Percentiles rank a stretch among this genome's conserved stretches.
phyloP scores from a whole-genome alignment of 1,140 invertebrate species.

The Drosophila hydei region DNA sequence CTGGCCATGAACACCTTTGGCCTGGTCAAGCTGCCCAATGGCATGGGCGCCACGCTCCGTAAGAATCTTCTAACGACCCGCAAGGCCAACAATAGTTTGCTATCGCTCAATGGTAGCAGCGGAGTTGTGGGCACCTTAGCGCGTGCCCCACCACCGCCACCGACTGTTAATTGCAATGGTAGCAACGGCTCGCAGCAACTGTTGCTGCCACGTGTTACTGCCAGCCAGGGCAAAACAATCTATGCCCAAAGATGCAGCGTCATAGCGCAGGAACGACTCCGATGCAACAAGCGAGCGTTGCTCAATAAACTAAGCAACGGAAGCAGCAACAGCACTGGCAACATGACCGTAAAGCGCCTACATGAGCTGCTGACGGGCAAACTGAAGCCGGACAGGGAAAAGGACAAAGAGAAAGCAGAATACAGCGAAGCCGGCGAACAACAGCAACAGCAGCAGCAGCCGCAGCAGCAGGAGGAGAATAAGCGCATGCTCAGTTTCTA shows the following conservation, averaged over 20 bases:
- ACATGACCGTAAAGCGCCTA: slow-evolving; percentile 58
- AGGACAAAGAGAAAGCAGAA: slow-evolving; percentile 36
- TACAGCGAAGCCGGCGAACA: slow-evolving; percentile 49
- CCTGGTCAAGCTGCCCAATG: slow-evolving; percentile 72
- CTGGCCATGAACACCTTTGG: slow-evolving; percentile 76
- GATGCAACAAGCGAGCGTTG: slow-evolving; percentile 66
- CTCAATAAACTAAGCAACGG: slow-evolving; percentile 1
- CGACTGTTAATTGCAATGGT: slow-evolving; percentile 55
- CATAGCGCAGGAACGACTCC: slow-evolving; percentile 61
- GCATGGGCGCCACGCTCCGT: slow-evolving; percentile 70
- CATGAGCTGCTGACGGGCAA: slow-evolving; percentile 61
- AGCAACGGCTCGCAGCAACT: slow-evolving; percentile 5
- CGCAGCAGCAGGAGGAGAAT: slow-evolving; percentile 37
- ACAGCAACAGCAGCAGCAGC: slow-evolving; percentile 19
- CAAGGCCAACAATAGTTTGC: slow-evolving; percentile 70
- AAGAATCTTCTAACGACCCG: slow-evolving; percentile 72
- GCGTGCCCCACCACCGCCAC: slow-evolving; percentile 46
- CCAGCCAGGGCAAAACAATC: slow-evolving; percentile 52
- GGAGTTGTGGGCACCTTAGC: slow-evolving; percentile 69
- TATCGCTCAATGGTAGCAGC: slow-evolving; percentile 59
- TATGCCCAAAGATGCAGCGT: slow-evolving; percentile 65
- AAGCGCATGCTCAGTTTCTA: slow-evolving; percentile 68
- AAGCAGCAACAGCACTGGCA: slow-evolving; percentile 10
- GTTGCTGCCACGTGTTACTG: slow-evolving; percentile 30
- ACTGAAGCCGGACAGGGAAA: slow-evolving; percentile 38